Evolutionary conservation across 2,888 invertebrate genomes (phyloP), one percentile per base, ranked within the genome.

Genomic region (Rhyacophila evoluta): DNA sequence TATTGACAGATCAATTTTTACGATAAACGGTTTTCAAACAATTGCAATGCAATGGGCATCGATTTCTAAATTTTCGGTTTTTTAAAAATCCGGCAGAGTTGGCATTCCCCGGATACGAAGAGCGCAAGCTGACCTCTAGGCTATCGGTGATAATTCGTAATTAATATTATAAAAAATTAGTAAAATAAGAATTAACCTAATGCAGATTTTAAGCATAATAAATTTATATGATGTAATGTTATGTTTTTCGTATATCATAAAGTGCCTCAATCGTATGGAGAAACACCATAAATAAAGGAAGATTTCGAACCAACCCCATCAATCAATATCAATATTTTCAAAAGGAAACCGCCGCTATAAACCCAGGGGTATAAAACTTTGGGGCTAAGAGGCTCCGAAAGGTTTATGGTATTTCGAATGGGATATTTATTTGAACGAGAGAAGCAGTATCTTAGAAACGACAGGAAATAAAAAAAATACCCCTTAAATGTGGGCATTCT

Each of bases 321-420:
- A 55, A 55, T 55, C 55, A 55, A 55, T 55, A 55, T 55, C 55
- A 55, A 55, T 55, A 55, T 55, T 55, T 55, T 55, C 55, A 55
- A 55, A 55, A 25, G 55, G 55, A 55, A 19, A 41, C 41, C 19
- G 55, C 55, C 55, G 55, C 55, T 55, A 55, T 55, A 55, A 55
- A 55, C 55, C 55, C 55, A 55, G 55, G 55, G 55, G 55, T 55
- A 55, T 55, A 55, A 55, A 55, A 55, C 55, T 55, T 55, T 55
- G 15, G 19, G 55, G 55, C 10, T 55, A 55, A 55, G 55, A 55
- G 55, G 55, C 19, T 55, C 55, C 55, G 55, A 55, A 55, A 55
- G 55, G 55, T 55, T 55, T 55, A 55, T 55, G 55, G 15, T 55
- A 55, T 55, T 55, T 55, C 55, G 55, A 55, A 55, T 55, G 55